phyloP scores from a whole-genome alignment of 2,888 invertebrate genomes.

The Eudasyphora cyanicolor region DNA sequence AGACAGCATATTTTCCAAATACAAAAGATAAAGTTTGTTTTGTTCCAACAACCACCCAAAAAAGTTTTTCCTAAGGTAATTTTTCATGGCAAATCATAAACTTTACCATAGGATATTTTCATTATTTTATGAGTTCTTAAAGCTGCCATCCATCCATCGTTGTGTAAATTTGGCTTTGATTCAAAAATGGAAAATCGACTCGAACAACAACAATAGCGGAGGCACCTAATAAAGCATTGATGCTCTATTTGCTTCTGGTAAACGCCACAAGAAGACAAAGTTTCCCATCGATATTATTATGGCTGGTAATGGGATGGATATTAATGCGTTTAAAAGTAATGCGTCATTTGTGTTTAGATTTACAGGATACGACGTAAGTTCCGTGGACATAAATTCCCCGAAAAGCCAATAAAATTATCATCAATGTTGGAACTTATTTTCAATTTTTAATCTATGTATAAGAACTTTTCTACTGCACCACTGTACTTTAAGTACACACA shows the following conservation, averaged over 20 bases:
- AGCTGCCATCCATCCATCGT: conserved; percentile 11
- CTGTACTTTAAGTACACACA: conserved; percentile 27
- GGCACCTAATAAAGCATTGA: conserved; percentile 49
- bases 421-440: not conserved
- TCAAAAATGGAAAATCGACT: conserved; percentile 40
- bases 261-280: conserved; percentile 50
- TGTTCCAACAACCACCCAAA: conserved; percentile 38
- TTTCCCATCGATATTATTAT: conserved; percentile 33
- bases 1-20: conserved; percentile 23
- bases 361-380: conserved; percentile 59
- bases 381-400: conserved; percentile 34
- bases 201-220: too few species aligned
- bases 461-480: not conserved
- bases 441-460: conserved; percentile 20
- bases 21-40: conserved; percentile 55
- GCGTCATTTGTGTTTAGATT: conserved; percentile 64
- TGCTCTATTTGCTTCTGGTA: conserved; percentile 53
- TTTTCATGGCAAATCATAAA: conserved; percentile 62
- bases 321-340: conserved; percentile 60
- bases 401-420: conserved; percentile 52
- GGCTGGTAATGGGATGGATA: conserved; percentile 52
- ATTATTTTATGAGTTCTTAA: conserved; percentile 51
- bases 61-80: conserved; percentile 60
- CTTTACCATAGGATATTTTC: conserved; percentile 55
- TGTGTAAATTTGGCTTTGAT: conserved; percentile 53